Evolutionary conservation across 2,113 vertebrate genomes (phyloP), one percentile per base, ranked within the genome.

Genomic region (Leuciscus idus): DNA sequence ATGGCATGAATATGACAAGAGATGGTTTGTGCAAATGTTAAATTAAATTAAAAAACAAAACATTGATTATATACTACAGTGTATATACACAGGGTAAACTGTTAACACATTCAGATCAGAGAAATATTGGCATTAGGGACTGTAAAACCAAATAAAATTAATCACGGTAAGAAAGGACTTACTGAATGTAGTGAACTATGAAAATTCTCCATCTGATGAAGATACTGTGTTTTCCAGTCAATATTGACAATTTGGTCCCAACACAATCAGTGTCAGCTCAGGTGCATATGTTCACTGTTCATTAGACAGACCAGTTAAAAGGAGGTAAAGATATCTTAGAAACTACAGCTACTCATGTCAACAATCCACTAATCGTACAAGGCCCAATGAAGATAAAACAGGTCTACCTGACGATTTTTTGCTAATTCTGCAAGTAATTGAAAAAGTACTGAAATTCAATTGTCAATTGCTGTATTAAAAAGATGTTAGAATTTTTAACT

Each of bases 241-340:
- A 83, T 66, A 85, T 36, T 36, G 28, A 84, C 84, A 70, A 46
- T 73, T 81, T 89, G 85, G 88, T 87, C 83, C 88, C 83, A 46
- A 84, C 66, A 81, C 75, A 36, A 46, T 36, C 2, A 55, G 76
- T 61, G 39, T 81, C 59, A 81, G 50, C 19, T 81, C 39, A 81
- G 78, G 33, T 83, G 81, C 81, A 68, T 33, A 70, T 12, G 57
- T 55, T 36, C 28, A 52, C 26, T 50, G 19, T 82, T 82, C 59
- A 48, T 81, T 81, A 48, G 23, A 46, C 36, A 70, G 64, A 83
- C 26, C 19, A 66, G 61, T 81, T 66, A 28, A 82, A 64, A 82
- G 55, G 57, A 80, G 57, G 59, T 81, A 64, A 66, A 83, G 4
- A 26, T 36, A 15, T 70, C 9, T 52, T 68, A 13, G 28, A 55